Conservation (phyloP, 2,797 vertebrate genomes). For the Rhadinocentrus ornatus region DNA sequence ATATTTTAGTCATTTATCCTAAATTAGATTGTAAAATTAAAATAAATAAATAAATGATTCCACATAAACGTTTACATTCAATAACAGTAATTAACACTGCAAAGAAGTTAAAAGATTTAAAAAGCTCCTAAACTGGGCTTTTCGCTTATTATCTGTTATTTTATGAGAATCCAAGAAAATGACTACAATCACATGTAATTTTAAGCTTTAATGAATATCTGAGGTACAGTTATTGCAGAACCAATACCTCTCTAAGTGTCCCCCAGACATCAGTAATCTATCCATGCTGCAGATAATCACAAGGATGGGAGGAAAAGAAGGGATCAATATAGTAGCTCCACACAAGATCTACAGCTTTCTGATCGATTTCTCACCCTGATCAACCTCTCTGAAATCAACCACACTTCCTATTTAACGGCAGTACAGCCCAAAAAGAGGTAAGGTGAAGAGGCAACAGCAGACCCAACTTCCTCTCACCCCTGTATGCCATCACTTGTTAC, state of each 20-base stretch:
- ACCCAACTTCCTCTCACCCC: slow-evolving; percentile 21
- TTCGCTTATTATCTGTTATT: neutral
- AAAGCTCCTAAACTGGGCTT: neutral
- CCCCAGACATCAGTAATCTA: slow-evolving; percentile 70
- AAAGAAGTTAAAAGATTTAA: neutral
- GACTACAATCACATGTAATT: slow-evolving; percentile 2
- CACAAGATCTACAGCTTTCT: slow-evolving; percentile 81
- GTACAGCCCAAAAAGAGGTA: slow-evolving; percentile 27
- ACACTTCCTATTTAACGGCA: slow-evolving; percentile 55
- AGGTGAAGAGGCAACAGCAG: slow-evolving; percentile 28
- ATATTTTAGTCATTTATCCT: neutral
- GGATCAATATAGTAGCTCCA: slow-evolving; percentile 78
- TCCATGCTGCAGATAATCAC: slow-evolving; percentile 77
- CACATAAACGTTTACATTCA: neutral
- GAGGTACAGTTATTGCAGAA: slow-evolving; percentile 41
- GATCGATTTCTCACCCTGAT: slow-evolving; percentile 77
- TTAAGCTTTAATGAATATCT: slow-evolving; percentile 36
- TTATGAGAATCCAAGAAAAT: neutral
- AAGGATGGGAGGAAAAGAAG: slow-evolving; percentile 70
- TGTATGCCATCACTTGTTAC: slow-evolving; percentile 28
- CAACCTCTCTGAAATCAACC: slow-evolving; percentile 70
- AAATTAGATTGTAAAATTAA: neutral
- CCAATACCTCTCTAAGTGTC: slow-evolving; percentile 52
- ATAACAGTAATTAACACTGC: neutral
- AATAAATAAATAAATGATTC: neutral